Percentiles rank a stretch among this genome's conserved stretches.
phyloP scores from a whole-genome alignment of 2,797 vertebrate genomes.

The Tamandua tetradactyla region DNA sequence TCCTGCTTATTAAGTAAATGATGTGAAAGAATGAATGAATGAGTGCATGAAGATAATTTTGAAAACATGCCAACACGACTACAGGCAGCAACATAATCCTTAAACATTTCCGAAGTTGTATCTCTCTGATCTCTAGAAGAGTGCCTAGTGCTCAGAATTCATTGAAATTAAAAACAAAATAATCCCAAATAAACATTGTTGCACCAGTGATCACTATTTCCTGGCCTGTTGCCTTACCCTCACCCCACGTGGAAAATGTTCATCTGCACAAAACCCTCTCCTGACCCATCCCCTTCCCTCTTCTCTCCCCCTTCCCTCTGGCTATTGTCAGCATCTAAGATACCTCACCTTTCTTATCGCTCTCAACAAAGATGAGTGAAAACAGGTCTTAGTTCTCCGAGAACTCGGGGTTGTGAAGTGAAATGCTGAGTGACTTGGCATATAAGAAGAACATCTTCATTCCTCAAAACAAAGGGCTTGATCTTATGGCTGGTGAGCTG shows the following conservation, averaged over 20 bases:
- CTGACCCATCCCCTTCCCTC: neutral
- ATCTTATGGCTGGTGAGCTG: too few species aligned
- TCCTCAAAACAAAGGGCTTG: too few species aligned
- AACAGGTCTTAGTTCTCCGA: neutral
- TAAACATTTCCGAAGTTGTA: neutral
- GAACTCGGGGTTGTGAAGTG: neutral
- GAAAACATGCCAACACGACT: neutral
- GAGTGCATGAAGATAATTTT: neutral
- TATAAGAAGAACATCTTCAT: neutral
- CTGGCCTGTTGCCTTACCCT: neutral
- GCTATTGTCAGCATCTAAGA: neutral
- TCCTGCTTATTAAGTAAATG: neutral
- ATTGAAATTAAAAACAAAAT: neutral
- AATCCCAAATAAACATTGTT: neutral
- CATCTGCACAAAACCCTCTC: fast-evolving
- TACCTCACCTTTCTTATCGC: neutral
- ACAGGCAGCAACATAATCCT: neutral
- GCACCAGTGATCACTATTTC: neutral
- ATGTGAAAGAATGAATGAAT: neutral
- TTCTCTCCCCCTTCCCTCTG: too few species aligned
- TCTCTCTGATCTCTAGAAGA: neutral
- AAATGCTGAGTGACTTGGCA: neutral
- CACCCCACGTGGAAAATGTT: neutral
- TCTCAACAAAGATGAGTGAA: neutral
- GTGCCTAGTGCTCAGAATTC: neutral